Percentiles rank a stretch among this genome's conserved stretches.
phyloP scores from a whole-genome alignment of 2,797 vertebrate genomes.

The Notoglanidium macrostoma region DNA sequence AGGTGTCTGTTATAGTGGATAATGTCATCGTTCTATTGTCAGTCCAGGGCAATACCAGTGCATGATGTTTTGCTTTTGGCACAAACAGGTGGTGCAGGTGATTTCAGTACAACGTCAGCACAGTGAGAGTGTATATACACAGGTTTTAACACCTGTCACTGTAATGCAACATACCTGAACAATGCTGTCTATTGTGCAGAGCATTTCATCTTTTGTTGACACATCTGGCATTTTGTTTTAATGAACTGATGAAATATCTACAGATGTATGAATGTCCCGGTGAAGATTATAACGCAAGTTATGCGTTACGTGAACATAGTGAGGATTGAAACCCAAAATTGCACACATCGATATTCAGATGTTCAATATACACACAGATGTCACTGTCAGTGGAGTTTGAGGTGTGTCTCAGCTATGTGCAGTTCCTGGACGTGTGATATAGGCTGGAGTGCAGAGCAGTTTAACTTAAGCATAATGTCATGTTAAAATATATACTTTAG shows the following conservation, averaged over 20 bases:
- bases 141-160: background rate
- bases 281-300: background rate
- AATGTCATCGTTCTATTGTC: slow-evolving; percentile 8
- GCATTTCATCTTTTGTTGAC: background rate
- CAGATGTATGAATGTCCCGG: background rate
- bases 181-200: background rate
- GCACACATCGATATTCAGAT: background rate
- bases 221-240: background rate
- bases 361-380: background rate
- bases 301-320: background rate
- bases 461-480: background rate
- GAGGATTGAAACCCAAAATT: background rate
- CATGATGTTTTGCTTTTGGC: slow-evolving; percentile 25
- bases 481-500: background rate
- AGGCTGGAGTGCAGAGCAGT: background rate
- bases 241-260: background rate
- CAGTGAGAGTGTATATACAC: background rate
- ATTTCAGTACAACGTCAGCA: slow-evolving; percentile 2
- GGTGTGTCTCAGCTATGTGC: background rate
- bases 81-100: background rate
- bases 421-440: background rate
- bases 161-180: background rate
- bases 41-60: background rate
- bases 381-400: background rate
- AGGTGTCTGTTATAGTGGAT: slow-evolving; percentile 22